Evolutionary conservation across 1,140 invertebrate genomes (phyloP).

Genomic region (Papilio helenus): DNA sequence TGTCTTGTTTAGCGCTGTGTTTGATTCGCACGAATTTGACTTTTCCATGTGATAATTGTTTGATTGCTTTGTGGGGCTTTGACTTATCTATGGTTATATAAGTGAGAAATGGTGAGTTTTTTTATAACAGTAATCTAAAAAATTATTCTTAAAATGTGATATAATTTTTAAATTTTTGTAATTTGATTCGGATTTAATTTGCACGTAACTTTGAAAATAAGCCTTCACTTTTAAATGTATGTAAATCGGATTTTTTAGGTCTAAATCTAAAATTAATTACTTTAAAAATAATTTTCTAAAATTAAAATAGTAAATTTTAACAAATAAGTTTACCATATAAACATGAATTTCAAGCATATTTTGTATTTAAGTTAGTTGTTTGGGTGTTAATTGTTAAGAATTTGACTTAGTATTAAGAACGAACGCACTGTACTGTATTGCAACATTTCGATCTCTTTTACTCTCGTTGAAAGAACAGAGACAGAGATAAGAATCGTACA

Average conservation of each 20-base stretch:
- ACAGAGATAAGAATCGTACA: background rate
- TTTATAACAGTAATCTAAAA: slow-evolving; percentile 10
- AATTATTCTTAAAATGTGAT: background rate
- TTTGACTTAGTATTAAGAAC: slow-evolving; percentile 22
- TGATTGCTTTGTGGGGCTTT: slow-evolving; percentile 33
- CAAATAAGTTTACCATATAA: background rate
- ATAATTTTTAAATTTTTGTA: background rate
- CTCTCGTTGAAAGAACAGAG: background rate
- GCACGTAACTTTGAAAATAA: too few relatives aligned
- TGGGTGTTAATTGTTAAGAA: slow-evolving; percentile 30
- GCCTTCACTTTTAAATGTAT: background rate
- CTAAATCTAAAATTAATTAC: background rate
- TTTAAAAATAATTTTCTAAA: background rate
- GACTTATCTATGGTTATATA: slow-evolving; percentile 23
- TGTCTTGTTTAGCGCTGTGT: slow-evolving; percentile 13
- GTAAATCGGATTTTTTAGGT: background rate
- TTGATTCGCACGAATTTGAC: slow-evolving; percentile 32
- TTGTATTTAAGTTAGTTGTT: slow-evolving; percentile 16
- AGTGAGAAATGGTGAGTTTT: slow-evolving; percentile 23
- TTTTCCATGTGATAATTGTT: slow-evolving; percentile 45
- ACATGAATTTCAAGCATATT: background rate
- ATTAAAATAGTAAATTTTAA: background rate
- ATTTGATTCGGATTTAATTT: background rate
- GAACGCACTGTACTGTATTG: background rate
- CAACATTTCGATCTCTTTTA: background rate